These are phyloP conservation scores for Hypotaenidia okinawae DNA, from an alignment of 2,797 vertebrate genomes.

Conservation along the genomic window DNA sequence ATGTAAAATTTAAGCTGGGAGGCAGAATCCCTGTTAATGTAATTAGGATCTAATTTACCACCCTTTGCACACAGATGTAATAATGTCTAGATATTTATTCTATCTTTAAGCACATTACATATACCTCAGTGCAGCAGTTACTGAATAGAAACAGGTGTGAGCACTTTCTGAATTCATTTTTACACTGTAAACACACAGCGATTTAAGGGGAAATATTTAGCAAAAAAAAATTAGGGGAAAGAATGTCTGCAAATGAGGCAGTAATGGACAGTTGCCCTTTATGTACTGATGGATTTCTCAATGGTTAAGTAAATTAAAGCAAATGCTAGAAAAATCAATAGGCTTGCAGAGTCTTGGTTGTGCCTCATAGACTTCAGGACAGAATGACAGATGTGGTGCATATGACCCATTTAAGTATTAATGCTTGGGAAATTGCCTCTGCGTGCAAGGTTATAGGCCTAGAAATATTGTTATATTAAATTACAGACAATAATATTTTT, in stretches of 20 bases:
- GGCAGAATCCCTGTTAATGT: slow-evolving; percentile 96
- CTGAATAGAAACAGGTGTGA: slow-evolving; percentile 97
- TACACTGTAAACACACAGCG: slow-evolving; percentile 81
- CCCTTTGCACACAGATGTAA: slow-evolving; percentile 91
- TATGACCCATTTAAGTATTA: slow-evolving; percentile 88
- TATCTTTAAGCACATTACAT: slow-evolving; percentile 83
- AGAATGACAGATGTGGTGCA: slow-evolving; percentile 91
- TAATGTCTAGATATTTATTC: slow-evolving; percentile 85
- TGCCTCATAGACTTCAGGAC: slow-evolving; percentile 87
- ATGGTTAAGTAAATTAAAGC: slow-evolving; percentile 89
- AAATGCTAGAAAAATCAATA: slow-evolving; percentile 89
- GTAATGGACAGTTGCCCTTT: slow-evolving; percentile 89
- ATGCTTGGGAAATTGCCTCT: slow-evolving; percentile 83
- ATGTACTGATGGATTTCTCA: slow-evolving; percentile 87
- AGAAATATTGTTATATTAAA: slow-evolving; percentile 82
- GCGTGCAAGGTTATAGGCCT: slow-evolving; percentile 81
- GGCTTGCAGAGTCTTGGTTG: slow-evolving; percentile 85
- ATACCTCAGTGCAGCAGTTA: slow-evolving; percentile 82
- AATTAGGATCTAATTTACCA: slow-evolving; percentile 97
- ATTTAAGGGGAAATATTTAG: slow-evolving; percentile 82
- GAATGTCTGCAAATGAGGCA: slow-evolving; percentile 82
- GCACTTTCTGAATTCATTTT: slow-evolving; percentile 89
- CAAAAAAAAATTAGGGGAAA: slow-evolving; percentile 67
- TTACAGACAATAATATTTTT: slow-evolving; percentile 83
- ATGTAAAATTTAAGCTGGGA: slow-evolving; percentile 92